Evolutionary conservation across 2,797 vertebrate species (phyloP).

Genomic region (Cyprinella venusta): DNA sequence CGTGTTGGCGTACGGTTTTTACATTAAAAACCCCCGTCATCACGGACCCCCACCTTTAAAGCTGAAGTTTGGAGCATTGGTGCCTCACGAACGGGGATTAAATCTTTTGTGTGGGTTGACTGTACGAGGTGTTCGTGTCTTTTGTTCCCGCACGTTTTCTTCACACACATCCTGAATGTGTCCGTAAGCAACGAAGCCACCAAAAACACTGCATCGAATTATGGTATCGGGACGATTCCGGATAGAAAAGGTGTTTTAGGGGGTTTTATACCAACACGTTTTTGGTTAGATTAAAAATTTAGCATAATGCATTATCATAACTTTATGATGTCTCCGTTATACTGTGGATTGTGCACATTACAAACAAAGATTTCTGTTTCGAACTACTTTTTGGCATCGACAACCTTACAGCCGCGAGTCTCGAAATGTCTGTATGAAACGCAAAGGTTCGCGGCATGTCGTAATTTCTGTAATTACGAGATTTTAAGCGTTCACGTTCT

Average conservation of each 20-base stretch:
- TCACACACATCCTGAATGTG: neutral
- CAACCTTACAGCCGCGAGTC: neutral
- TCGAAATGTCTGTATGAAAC: neutral
- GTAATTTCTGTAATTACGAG: neutral
- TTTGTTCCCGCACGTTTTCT: slow-evolving; percentile 56
- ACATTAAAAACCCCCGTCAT: slow-evolving; percentile 91
- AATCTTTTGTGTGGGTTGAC: slow-evolving; percentile 80
- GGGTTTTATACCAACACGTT: neutral
- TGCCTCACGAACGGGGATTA: slow-evolving; percentile 79
- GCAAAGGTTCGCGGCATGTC: neutral
- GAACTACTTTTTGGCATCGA: too few species aligned
- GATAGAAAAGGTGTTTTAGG: neutral
- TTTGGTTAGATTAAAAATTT: neutral
- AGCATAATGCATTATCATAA: neutral
- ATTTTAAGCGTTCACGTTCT: neutral
- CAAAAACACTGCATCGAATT: neutral
- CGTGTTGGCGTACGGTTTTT: slow-evolving; percentile 89
- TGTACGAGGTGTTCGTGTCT: slow-evolving; percentile 64
- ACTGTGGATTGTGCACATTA: neutral
- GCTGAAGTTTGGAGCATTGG: slow-evolving; percentile 78
- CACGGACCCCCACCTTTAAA: slow-evolving; percentile 71
- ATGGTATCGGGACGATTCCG: neutral
- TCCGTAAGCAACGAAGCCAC: neutral
- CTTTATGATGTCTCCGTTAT: neutral
- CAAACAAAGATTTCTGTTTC: neutral